Conservation (phyloP, 2,888 invertebrate genomes). For the Drosophila conformis region DNA sequence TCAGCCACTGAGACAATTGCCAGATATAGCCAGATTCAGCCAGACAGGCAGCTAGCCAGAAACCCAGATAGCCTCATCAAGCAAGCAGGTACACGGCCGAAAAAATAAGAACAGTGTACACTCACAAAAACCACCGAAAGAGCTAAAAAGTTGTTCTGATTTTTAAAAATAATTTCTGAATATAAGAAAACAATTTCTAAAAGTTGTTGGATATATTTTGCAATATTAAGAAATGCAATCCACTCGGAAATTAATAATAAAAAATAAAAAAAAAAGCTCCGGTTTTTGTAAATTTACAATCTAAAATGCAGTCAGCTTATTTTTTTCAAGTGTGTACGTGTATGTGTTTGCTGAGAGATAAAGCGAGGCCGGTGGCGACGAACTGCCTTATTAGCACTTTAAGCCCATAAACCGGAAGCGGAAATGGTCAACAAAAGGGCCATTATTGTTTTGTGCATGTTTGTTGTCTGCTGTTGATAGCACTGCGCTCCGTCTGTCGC, state of each 20-base stretch:
- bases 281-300: not conserved
- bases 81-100: not conserved
- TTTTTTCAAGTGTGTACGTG: not conserved
- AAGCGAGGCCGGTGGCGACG: conserved; percentile 22
- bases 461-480: conserved; percentile 71
- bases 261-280: not conserved
- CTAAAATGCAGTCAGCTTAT: not conserved
- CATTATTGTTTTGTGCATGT: conserved; percentile 77
- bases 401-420: conserved; percentile 75
- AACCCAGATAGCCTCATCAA: not conserved
- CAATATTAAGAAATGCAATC: not conserved
- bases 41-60: not conserved
- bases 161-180: not conserved
- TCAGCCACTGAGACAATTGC: conserved; percentile 1
- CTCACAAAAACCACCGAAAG: not conserved
- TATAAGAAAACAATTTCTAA: not conserved
- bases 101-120: not conserved
- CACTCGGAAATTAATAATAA: not conserved
- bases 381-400: conserved; percentile 75
- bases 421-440: conserved; percentile 79
- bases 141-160: not conserved
- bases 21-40: not conserved
- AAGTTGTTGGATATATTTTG: not conserved
- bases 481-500: conserved; percentile 19
- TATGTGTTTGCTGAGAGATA: conserved; percentile 11